Percentiles rank a stretch among this genome's conserved stretches.
These are phyloP conservation scores for Odontophorus gujanensis DNA, from an alignment of 2,113 vertebrate genomes.

Conservation along the genomic window DNA sequence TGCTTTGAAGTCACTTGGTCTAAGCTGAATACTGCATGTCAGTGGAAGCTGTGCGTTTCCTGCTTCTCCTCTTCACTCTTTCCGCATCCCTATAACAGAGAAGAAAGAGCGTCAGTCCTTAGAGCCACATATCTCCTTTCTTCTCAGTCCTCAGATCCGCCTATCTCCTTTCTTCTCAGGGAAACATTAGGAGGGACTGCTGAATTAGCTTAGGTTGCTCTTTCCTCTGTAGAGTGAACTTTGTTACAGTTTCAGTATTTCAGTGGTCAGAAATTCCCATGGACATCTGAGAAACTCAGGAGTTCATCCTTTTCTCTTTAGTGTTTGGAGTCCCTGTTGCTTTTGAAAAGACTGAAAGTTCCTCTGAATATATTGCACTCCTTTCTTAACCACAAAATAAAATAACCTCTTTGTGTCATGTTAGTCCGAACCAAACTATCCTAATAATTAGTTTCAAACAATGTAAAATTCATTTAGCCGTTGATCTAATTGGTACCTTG, in stretches of 20 bases:
- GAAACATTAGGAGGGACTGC: background rate
- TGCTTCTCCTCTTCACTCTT: background rate
- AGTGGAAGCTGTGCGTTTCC: background rate
- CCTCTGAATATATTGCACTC: background rate
- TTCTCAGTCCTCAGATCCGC: background rate
- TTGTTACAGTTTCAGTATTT: background rate
- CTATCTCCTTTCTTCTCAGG: background rate
- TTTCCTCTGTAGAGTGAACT: background rate
- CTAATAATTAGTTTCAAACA: background rate
- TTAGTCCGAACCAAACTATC: conserved; percentile 1
- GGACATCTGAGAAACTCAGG: background rate
- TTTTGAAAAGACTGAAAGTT: background rate
- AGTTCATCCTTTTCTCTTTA: background rate
- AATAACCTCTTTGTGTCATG: background rate
- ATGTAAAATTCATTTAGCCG: background rate
- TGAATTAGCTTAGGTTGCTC: background rate
- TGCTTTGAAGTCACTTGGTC: background rate
- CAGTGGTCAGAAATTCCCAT: background rate
- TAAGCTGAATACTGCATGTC: fast-evolving
- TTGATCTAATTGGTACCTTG: background rate
- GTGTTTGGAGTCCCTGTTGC: background rate
- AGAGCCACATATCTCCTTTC: background rate
- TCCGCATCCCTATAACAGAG: background rate
- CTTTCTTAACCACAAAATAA: conserved; percentile 7
- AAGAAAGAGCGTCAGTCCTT: background rate